A percentile compares a stretch with the other conserved stretches of the same genome.
Conservation (phyloP, 2,888 invertebrate species). For the Podabrus alpinus region DNA sequence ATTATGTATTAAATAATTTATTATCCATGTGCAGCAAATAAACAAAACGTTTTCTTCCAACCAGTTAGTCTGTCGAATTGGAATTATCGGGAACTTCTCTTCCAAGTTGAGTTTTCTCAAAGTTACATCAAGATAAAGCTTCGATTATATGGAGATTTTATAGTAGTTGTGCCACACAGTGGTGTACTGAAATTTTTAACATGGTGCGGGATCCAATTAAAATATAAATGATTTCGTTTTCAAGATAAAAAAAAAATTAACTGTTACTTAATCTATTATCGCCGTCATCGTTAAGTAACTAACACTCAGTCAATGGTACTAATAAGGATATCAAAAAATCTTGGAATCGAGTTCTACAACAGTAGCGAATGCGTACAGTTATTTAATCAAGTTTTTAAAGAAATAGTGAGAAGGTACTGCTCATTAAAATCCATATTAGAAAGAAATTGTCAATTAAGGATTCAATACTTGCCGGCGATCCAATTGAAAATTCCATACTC, state of each 20-base stretch:
- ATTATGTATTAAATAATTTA: no score
- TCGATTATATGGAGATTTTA: not conserved
- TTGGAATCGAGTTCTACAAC: not conserved
- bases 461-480: not conserved
- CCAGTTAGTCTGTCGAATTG: no score
- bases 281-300: not conserved
- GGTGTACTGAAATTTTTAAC: not conserved
- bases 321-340: not conserved
- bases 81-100: not conserved
- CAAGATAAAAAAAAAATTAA: not conserved
- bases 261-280: slow-evolving; percentile 1
- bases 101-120: not conserved
- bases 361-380: slow-evolving; percentile 10
- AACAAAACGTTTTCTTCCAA: no score
- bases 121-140: not conserved
- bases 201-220: not conserved
- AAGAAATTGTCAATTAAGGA: not conserved
- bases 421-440: not conserved
- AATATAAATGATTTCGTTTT: not conserved
- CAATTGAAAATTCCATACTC: not conserved
- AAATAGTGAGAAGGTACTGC: not conserved
- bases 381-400: slow-evolving; percentile 12
- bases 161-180: not conserved
- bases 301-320: not conserved
- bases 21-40: no score